Evolutionary conservation across 2,797 vertebrate genomes (phyloP).

Genomic region (Cheirogaleus major): DNA sequence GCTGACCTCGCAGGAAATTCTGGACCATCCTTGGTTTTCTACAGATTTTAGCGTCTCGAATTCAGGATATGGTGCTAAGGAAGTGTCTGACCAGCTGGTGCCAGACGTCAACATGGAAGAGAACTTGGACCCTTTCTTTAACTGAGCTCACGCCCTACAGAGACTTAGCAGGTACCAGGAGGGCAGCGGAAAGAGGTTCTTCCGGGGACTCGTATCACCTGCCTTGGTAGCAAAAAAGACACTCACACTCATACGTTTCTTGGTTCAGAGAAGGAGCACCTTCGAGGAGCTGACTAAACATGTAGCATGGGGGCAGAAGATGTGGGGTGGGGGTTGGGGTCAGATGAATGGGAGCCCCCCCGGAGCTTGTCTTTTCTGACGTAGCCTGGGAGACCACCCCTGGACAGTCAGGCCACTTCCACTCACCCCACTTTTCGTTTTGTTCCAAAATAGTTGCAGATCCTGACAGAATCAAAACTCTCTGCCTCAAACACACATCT

Average conservation of each 20-base stretch:
- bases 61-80: conserved; percentile 91
- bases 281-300: conserved; percentile 85
- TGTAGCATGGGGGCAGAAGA: conserved; percentile 86
- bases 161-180: conserved; percentile 88
- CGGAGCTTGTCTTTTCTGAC: conserved; percentile 83
- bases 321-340: conserved; percentile 73
- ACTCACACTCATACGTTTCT: conserved; percentile 77
- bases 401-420: conserved; percentile 86
- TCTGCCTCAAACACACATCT: conserved; percentile 88
- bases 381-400: conserved; percentile 88
- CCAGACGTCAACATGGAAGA: conserved; percentile 99
- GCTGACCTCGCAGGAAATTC: conserved; percentile 98
- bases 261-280: conserved; percentile 81
- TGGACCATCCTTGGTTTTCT: conserved; percentile 98
- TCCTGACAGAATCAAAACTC: conserved; percentile 84
- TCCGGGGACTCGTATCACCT: conserved; percentile 85
- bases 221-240: conserved; percentile 85
- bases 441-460: conserved; percentile 83
- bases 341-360: conserved; percentile 83
- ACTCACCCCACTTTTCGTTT: conserved; percentile 87
- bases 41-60: conserved; percentile 90
- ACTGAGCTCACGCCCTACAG: conserved; percentile 90
- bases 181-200: conserved; percentile 89
- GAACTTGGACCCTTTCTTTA: conserved; percentile 98
- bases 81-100: conserved; percentile 96